Percentiles rank a stretch among this genome's conserved stretches.
These are phyloP conservation scores for Eulemur mongoz DNA, from an alignment of 2,797 vertebrate genomes.

Conservation along the genomic window DNA sequence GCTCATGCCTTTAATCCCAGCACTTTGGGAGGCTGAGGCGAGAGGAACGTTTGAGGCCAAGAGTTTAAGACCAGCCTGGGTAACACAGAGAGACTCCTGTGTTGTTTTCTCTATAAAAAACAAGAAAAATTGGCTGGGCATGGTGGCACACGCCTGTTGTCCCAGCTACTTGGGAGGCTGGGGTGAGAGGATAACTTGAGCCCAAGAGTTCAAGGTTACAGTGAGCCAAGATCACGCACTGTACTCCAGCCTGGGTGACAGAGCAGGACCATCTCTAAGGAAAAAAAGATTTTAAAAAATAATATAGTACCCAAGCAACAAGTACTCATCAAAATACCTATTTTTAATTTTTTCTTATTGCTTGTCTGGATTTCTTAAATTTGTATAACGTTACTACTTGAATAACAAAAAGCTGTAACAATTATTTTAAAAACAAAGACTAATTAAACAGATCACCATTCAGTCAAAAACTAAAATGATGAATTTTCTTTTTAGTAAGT, in stretches of 20 bases:
- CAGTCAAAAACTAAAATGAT: conserved; percentile 4
- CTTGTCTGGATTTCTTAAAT: not conserved
- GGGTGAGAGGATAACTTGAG: not conserved
- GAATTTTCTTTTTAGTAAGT: conserved; percentile 38
- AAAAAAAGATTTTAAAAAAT: not conserved
- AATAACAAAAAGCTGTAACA: conserved; percentile 6
- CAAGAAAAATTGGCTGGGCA: not conserved
- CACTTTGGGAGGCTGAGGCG: not conserved
- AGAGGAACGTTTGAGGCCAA: not conserved
- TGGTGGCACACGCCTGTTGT: not conserved
- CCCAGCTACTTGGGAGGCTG: not conserved
- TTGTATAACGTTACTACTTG: not conserved
- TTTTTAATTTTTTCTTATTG: not conserved
- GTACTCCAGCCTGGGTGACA: not conserved
- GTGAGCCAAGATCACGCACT: not conserved
- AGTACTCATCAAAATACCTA: not conserved
- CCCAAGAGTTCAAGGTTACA: not conserved
- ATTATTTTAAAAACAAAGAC: conserved; percentile 27
- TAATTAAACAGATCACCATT: conserved; percentile 39
- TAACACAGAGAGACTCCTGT: not conserved
- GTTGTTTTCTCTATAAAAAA: not conserved
- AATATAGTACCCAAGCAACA: not conserved
- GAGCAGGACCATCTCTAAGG: not conserved
- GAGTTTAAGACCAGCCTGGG: not conserved
- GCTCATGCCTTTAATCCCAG: not conserved